A percentile compares a stretch with the other conserved stretches of the same genome.
Evolutionary conservation across 1,140 invertebrate species (phyloP).

Genomic region (Piezodorus guildinii): DNA sequence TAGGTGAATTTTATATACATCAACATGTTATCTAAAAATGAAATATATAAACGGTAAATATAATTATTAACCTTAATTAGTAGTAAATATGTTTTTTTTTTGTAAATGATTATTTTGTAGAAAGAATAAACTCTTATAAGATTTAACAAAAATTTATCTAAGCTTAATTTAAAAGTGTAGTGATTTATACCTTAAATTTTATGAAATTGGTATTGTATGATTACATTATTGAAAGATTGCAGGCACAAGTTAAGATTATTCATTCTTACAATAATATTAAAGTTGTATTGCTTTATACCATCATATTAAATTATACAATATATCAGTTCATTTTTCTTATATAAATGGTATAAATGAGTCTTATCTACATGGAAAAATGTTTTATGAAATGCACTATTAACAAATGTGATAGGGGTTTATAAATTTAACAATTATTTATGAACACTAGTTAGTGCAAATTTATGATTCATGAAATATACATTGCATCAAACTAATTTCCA

Average conservation of each 20-base stretch:
- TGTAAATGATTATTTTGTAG: neutral
- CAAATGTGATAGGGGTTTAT: neutral
- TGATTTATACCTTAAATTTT: neutral
- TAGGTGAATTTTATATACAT: neutral
- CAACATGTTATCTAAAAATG: neutral
- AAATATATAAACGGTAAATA: neutral
- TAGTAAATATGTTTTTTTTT: too few relatives aligned
- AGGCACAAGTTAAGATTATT: slow-evolving; percentile 2
- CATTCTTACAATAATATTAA: neutral
- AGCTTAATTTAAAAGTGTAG: slow-evolving; percentile 1
- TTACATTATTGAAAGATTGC: slow-evolving; percentile 1
- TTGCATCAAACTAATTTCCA: neutral
- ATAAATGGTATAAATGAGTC: neutral
- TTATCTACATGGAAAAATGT: neutral
- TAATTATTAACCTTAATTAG: neutral
- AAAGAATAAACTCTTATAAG: slow-evolving; percentile 1
- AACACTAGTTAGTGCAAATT: neutral
- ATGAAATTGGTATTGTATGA: neutral
- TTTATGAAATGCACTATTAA: neutral
- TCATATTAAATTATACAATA: neutral
- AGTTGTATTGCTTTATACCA: slow-evolving; percentile 3
- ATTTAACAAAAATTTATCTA: neutral
- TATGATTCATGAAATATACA: neutral
- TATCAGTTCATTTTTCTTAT: slow-evolving; percentile 2
- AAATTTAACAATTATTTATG: neutral